Base-by-base conservation (phyloP, 2,888 invertebrate species). In the Drosophila anomalata region DNA sequence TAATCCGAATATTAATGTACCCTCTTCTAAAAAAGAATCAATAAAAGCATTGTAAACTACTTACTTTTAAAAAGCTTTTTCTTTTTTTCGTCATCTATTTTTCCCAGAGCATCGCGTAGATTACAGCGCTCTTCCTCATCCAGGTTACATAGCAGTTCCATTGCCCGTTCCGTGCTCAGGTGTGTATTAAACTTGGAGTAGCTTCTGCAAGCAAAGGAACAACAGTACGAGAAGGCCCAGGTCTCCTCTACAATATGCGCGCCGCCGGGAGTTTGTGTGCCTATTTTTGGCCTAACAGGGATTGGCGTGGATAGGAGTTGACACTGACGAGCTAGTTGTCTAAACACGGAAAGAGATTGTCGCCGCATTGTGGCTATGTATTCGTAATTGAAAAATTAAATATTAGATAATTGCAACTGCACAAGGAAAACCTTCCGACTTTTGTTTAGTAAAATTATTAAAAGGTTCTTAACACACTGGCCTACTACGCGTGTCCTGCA, bases 31-130 rank as follows among this genome's bases (percentile, higher is more conserved):
- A 42, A 20, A 42, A 42, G 4, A 42, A n/a, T 20, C 8, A 42
- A 42, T 42, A 20, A 42, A 42, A 42, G 17, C 41, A 17, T 47
- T 20, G 17, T 17, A 17, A 17, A 9, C 3, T 31, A 74, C 89
- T 91, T 93, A 96, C 96, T 96, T 94, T 96, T 96, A 89, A 94
- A 96, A 88, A 95, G 94, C 66, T 95, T 95, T 91, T 96, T 96
- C 60, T 95, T 93, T 87, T 94, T 93, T 82, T 95, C 94, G 0
- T 96, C 95, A 87, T 96, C 94, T 88, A 94, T 95, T 90, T 96
- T 95, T 77, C 94, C 94, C 46, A 97, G 91, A 1, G 96, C 96
- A 48, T 92, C 91, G 63, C 95, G 93, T 50, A 97, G 92, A 76
- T 95, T 92, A 77, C 93, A 93, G 54, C 96, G 93, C 90, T 97